phyloP scores from a whole-genome alignment of 1,140 invertebrate genomes.

The Gryon sp. region DNA sequence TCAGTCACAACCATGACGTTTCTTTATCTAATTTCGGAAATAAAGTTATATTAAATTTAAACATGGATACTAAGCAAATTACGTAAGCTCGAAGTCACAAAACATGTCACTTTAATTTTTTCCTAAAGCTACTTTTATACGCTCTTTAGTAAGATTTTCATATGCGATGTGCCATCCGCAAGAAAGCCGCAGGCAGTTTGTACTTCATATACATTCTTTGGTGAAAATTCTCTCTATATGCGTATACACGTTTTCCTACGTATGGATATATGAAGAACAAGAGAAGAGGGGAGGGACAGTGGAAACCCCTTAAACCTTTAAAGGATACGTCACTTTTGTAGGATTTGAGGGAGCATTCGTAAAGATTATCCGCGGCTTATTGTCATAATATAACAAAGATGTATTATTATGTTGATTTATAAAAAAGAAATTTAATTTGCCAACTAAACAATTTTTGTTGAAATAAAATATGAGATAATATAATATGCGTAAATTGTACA shows the following conservation, averaged over 20 bases:
- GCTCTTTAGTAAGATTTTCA: slow-evolving; percentile 59
- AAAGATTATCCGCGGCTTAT: slow-evolving; percentile 52
- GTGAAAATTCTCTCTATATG: slow-evolving; percentile 33
- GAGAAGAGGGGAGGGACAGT: not conserved
- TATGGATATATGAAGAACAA: slow-evolving; percentile 17
- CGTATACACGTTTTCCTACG: slow-evolving; percentile 9
- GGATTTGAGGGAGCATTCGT: slow-evolving; percentile 46
- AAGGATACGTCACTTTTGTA: slow-evolving; percentile 36
- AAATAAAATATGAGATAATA: slow-evolving; percentile 14
- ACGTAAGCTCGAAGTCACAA: slow-evolving; percentile 17
- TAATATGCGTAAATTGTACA: slow-evolving; percentile 6
- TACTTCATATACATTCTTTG: slow-evolving; percentile 55
- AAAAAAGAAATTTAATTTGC: slow-evolving; percentile 29
- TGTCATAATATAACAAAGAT: slow-evolving; percentile 49
- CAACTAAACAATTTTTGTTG: slow-evolving; percentile 16
- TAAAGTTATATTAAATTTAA: slow-evolving; percentile 11
- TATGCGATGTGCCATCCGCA: slow-evolving; percentile 55
- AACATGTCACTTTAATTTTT: slow-evolving; percentile 57
- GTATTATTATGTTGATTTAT: slow-evolving; percentile 51
- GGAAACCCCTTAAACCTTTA: slow-evolving; percentile 39
- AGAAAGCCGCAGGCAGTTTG: slow-evolving; percentile 46
- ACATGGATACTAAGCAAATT: slow-evolving; percentile 26
- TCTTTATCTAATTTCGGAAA: slow-evolving; percentile 8
- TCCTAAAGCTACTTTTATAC: slow-evolving; percentile 45
- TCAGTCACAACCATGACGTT: slow-evolving; percentile 7